Base-by-base conservation (phyloP, 2,113 vertebrate genomes). In the Mormyrus lacerda region DNA sequence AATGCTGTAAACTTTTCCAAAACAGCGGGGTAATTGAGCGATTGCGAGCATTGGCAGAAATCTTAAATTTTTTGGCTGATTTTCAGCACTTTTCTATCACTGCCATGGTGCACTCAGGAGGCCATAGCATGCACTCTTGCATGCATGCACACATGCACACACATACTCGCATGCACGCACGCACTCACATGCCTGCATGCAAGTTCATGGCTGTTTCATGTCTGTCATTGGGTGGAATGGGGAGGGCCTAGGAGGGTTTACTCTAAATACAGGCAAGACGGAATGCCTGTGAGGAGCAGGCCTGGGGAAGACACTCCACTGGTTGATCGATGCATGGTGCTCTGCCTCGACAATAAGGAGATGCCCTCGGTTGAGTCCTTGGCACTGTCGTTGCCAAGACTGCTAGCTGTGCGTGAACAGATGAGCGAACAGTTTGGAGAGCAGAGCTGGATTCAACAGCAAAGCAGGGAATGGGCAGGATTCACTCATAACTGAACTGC, bases 21-120 rank as follows among this genome's bases (percentile, higher is more conserved):
- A 61, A 24, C 19, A 31, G 87, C 39, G 21, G 55, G 35, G 85
- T 53, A 53, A 87, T 53, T 87, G 85, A 42, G 87, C 55, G 39
- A 87, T 31, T 55, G 35, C 24, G 31, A 2, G 55, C 31, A 17
- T 47, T 86, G 85, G 47, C 47, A 44, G 53, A 79, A 82, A 53
- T 53, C 35, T 31, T 3, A 47, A 19, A 4, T 39, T 51, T 89
- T 89, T 11, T 88, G 88, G 47, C 24, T 76, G 88, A 65, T 19
- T 83, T 73, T 82, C 88, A 89, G 73, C 69, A 3, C 73, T 83
- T 83, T 51, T 35, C 35, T 55, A 89, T 89, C 58, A 89, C 45
- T 35, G 61, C 19, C 24, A n/a, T 0, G 21, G 53, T 42, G n/a
- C 48, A 50, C 48, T 86, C 39, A 11, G 21, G 17, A 65, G 24